phyloP scores from a whole-genome alignment of 2,113 vertebrate species.

The Falcunculus frontatus region DNA sequence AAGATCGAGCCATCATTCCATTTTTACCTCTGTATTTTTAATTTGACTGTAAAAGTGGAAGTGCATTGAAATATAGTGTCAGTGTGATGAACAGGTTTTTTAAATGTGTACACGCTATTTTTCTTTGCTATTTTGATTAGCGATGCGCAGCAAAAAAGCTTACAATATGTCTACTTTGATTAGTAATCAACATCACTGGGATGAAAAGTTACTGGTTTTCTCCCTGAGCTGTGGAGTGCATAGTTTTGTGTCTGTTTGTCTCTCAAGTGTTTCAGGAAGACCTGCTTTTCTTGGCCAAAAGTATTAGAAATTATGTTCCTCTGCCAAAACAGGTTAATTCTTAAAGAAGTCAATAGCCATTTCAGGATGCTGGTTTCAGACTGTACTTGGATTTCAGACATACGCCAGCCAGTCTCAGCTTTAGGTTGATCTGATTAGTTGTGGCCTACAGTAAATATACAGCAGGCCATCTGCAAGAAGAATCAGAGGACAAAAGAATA shows the following conservation, averaged over 20 bases:
- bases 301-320: neutral
- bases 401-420: neutral
- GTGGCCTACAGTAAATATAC: neutral
- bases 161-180: neutral
- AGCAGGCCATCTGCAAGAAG: neutral
- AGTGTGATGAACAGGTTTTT: neutral
- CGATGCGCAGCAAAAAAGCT: neutral
- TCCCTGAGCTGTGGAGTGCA: neutral
- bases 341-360: neutral
- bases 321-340: neutral
- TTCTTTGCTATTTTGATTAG: neutral
- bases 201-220: neutral
- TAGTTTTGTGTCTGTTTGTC: neutral
- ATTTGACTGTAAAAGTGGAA: neutral
- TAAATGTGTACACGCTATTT: neutral
- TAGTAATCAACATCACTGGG: neutral
- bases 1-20: neutral
- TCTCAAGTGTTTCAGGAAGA: neutral
- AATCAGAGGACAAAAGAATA: neutral
- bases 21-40: neutral
- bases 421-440: conserved; percentile 11
- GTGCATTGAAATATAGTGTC: neutral
- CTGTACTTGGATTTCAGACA: neutral
- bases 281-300: neutral
- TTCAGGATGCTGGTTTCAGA: neutral